These are phyloP conservation scores for Aphodius granarius DNA, from an alignment of 2,888 invertebrate genomes.

Conservation along the genomic window DNA sequence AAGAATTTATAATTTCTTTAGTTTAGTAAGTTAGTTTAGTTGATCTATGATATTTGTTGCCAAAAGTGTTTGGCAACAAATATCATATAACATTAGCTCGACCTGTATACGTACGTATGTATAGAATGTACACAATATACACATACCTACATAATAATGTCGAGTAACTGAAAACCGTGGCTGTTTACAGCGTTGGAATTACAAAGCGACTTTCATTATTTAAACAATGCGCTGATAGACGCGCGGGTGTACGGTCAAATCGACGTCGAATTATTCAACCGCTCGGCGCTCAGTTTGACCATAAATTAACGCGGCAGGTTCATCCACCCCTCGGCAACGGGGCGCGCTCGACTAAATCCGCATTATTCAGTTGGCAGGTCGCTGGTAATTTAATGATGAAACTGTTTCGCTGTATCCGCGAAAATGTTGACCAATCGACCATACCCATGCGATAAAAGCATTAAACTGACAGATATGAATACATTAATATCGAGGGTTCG, in stretches of 20 bases:
- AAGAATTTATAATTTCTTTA: too few species aligned
- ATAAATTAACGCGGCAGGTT: constrained; percentile 15
- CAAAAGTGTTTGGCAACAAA: too few species aligned
- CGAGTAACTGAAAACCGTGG: neutral
- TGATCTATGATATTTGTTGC: too few species aligned
- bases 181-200: neutral
- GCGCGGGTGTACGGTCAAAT: constrained; percentile 7
- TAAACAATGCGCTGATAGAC: constrained; percentile 11
- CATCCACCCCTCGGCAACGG: neutral
- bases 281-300: neutral
- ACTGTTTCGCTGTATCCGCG: neutral
- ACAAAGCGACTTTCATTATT: constrained; percentile 16
- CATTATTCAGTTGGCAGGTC: neutral
- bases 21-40: too few species aligned
- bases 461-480: neutral
- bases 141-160: constrained; percentile 17
- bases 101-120: too few species aligned
- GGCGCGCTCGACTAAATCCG: neutral
- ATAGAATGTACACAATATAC: neutral
- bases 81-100: too few species aligned
- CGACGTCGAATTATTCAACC: constrained; percentile 17
- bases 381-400: constrained; percentile 6
- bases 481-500: neutral
- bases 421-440: neutral
- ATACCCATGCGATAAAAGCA: neutral